Conservation (phyloP, 2,113 vertebrate genomes). For the Prionailurus viverrinus region DNA sequence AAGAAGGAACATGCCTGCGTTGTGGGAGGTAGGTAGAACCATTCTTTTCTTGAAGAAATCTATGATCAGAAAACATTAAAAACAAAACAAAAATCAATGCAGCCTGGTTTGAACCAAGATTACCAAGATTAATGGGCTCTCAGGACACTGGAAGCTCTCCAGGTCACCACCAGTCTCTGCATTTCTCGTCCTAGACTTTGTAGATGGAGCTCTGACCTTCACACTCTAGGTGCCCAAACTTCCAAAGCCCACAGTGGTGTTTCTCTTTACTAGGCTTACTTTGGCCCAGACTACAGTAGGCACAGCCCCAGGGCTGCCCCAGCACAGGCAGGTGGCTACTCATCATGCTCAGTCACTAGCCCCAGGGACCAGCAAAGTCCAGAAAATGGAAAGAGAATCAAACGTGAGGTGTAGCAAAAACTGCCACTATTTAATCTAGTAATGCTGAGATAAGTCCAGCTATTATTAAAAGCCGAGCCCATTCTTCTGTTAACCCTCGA, state of each 20-base stretch:
- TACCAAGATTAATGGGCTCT: neutral
- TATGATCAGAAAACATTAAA: conserved; percentile 25
- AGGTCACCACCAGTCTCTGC: neutral
- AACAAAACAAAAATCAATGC: conserved; percentile 3
- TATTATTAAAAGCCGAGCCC: neutral
- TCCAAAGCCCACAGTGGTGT: neutral
- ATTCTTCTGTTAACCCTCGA: conserved; percentile 19
- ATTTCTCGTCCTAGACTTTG: neutral
- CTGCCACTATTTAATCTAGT: neutral
- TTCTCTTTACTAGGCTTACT: neutral
- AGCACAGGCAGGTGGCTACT: neutral
- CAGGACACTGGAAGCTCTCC: neutral
- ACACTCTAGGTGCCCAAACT: neutral
- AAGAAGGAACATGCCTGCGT: neutral
- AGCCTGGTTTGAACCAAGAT: conserved; percentile 19
- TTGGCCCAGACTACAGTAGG: neutral
- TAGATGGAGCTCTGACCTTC: neutral
- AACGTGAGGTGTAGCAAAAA: neutral
- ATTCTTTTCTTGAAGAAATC: neutral
- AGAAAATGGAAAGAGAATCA: neutral
- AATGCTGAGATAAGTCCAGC: neutral
- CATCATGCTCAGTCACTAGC: neutral
- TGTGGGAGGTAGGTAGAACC: neutral
- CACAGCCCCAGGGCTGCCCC: neutral
- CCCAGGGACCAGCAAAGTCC: neutral